phyloP scores from a whole-genome alignment of 1,140 invertebrate genomes.

The Drosophila aff. region DNA sequence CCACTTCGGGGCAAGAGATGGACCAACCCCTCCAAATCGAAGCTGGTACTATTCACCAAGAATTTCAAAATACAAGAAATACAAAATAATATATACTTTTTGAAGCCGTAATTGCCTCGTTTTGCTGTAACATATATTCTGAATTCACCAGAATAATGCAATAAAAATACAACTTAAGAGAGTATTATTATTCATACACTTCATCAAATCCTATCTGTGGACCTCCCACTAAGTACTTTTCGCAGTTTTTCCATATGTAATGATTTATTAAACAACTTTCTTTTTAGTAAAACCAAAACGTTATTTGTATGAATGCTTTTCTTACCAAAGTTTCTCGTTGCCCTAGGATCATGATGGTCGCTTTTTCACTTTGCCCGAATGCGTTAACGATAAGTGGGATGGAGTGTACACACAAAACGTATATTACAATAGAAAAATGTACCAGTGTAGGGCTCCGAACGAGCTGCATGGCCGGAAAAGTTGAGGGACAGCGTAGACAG shows the following conservation, averaged over 20 bases:
- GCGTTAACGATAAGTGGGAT: conserved; percentile 21
- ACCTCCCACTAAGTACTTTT: neutral
- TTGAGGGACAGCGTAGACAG: conserved; percentile 26
- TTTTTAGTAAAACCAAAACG: conserved; percentile 4
- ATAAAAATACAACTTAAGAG: neutral
- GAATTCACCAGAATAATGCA: neutral
- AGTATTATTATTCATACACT: neutral
- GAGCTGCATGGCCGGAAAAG: conserved; percentile 19
- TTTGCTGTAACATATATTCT: neutral
- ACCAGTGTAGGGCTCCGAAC: conserved; percentile 3
- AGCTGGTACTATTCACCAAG: too few species aligned
- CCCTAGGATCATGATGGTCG: conserved; percentile 12
- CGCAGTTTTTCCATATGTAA: neutral
- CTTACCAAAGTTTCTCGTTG: conserved; percentile 8
- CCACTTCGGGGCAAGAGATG: too few species aligned
- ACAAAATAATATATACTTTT: neutral
- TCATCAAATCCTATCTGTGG: neutral
- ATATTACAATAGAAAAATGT: conserved; percentile 25
- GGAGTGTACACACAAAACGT: conserved; percentile 1
- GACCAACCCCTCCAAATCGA: too few species aligned
- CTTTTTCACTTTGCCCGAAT: conserved; percentile 11
- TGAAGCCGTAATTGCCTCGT: too few species aligned
- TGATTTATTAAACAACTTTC: neutral
- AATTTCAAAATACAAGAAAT: too few species aligned
- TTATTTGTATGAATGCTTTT: conserved; percentile 7